Evolutionary conservation across 2,797 vertebrate genomes (phyloP).

Genomic region (Crenichthys baileyi): DNA sequence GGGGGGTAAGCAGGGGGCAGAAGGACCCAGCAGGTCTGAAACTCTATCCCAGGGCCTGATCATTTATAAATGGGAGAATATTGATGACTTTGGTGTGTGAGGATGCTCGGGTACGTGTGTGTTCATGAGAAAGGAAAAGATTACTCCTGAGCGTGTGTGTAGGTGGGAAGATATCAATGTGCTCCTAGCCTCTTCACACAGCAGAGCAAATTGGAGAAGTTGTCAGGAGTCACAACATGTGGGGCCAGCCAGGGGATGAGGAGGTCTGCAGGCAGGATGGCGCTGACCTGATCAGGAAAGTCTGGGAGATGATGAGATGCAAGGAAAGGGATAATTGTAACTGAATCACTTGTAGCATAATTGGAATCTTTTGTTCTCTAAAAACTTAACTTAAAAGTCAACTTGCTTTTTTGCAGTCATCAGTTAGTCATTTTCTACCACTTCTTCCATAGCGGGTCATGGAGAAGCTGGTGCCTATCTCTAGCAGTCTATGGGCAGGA

Average conservation of each 20-base stretch:
- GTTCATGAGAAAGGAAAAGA: conserved; percentile 27
- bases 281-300: conserved; percentile 62
- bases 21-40: conserved; percentile 80
- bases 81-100: conserved; percentile 79
- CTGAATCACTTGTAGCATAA: background rate
- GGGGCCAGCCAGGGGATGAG: conserved; percentile 72
- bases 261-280: conserved; percentile 66
- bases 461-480: too few species aligned
- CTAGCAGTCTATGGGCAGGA: too few species aligned
- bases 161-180: conserved; percentile 85
- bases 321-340: background rate
- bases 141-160: conserved; percentile 45
- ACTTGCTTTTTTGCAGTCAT: background rate
- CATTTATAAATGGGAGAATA: conserved; percentile 87
- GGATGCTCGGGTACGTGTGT: conserved; percentile 20
- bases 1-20: conserved; percentile 62
- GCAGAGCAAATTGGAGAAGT: conserved; percentile 93
- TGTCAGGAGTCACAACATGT: conserved; percentile 92
- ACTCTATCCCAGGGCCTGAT: conserved; percentile 85
- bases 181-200: conserved; percentile 87
- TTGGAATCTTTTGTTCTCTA: background rate
- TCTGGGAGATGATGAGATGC: conserved; percentile 62
- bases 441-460: too few species aligned
- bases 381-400: background rate
- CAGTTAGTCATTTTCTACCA: too few species aligned